Conservation (phyloP, 1,140 invertebrate species). For the Ephestia elutella region DNA sequence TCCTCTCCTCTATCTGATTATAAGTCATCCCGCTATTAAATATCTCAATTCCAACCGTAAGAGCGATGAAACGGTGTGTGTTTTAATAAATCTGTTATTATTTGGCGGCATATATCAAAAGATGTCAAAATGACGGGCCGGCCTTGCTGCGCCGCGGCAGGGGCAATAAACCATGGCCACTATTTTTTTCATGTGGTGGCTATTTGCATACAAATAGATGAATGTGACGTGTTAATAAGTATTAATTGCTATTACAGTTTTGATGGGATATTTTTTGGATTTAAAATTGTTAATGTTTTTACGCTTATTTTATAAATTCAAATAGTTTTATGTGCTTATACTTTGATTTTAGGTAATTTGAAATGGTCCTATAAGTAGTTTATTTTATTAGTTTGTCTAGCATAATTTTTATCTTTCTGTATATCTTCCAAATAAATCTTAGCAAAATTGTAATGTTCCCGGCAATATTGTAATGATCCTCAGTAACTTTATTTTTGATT, state of each 20-base stretch:
- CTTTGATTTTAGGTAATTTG: too few species aligned
- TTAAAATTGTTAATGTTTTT: not conserved
- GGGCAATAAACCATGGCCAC: slow-evolving; percentile 25
- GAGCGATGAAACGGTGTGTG: slow-evolving; percentile 24
- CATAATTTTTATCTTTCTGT: too few species aligned
- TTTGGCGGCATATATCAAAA: slow-evolving; percentile 66
- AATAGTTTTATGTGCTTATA: not conserved
- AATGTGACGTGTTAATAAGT: slow-evolving; percentile 33
- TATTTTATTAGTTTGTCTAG: too few species aligned
- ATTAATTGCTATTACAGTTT: slow-evolving; percentile 31
- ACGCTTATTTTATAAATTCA: not conserved
- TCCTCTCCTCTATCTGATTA: slow-evolving; percentile 8
- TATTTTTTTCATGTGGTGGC: not conserved
- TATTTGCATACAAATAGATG: slow-evolving; percentile 54
- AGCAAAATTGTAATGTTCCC: too few species aligned
- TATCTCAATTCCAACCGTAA: not conserved
- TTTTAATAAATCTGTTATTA: slow-evolving; percentile 56
- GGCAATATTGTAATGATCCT: too few species aligned
- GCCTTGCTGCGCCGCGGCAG: slow-evolving; percentile 49
- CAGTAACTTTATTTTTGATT: too few species aligned
- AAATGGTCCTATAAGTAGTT: too few species aligned
- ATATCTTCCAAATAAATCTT: too few species aligned
- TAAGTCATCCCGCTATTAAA: slow-evolving; percentile 10
- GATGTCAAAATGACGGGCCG: slow-evolving; percentile 65
- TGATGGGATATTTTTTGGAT: not conserved